phyloP scores from a whole-genome alignment of 2,888 invertebrate genomes.

The Galerucella nymphaeae region DNA sequence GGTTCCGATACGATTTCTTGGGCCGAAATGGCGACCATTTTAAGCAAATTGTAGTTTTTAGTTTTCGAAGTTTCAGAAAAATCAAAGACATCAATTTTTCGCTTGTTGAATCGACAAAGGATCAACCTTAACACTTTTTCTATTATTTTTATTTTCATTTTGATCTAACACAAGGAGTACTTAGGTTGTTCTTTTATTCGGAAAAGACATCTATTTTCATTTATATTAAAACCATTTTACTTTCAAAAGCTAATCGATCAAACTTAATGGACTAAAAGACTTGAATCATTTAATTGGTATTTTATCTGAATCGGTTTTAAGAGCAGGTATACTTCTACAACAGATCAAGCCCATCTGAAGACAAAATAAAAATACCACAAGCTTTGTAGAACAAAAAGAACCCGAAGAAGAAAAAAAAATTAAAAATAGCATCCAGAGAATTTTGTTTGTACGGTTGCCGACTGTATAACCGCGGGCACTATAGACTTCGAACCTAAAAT shows the following conservation, averaged over 20 bases:
- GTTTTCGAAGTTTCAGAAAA: no score
- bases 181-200: no score
- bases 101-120: no score
- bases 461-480: slow-evolving; percentile 20
- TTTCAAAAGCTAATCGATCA: not conserved
- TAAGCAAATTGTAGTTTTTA: no score
- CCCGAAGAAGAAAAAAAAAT: slow-evolving; percentile 7
- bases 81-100: no score
- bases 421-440: slow-evolving; percentile 33
- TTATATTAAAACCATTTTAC: not conserved
- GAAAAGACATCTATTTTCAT: no score
- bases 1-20: no score
- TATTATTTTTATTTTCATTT: no score
- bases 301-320: slow-evolving; percentile 8
- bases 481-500: slow-evolving; percentile 35
- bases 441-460: slow-evolving; percentile 39
- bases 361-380: slow-evolving; percentile 36
- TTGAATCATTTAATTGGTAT: slow-evolving; percentile 11
- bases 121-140: no score
- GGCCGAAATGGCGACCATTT: no score
- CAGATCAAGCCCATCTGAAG: slow-evolving; percentile 20
- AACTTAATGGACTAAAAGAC: not conserved
- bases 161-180: no score
- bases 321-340: slow-evolving; percentile 31
- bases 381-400: slow-evolving; percentile 39